Evolutionary conservation across 2,113 vertebrate genomes (phyloP).

Genomic region (Sinocyclocheilus grahami): DNA sequence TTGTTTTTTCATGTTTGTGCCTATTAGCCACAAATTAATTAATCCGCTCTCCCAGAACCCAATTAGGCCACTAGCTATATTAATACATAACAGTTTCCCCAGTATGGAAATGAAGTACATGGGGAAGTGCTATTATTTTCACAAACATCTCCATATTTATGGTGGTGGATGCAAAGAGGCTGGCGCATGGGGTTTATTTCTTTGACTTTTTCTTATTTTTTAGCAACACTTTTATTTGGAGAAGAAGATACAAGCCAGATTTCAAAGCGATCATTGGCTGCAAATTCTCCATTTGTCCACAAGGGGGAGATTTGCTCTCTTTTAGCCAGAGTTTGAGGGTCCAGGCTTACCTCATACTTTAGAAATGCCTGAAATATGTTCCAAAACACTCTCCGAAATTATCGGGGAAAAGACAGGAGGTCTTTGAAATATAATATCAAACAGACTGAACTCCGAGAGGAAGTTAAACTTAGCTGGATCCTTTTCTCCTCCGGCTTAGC

Average conservation of each 20-base stretch:
- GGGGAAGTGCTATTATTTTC: conserved; percentile 74
- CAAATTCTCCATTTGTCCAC: conserved; percentile 61
- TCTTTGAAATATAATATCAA: conserved; percentile 51
- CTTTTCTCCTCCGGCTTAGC: not conserved
- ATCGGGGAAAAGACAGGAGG: conserved; percentile 30
- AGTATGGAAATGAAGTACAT: conserved; percentile 74
- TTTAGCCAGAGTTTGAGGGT: not conserved
- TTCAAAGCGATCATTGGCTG: no score
- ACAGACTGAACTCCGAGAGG: conserved; percentile 37
- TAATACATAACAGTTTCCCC: conserved; percentile 73
- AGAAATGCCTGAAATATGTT: conserved; percentile 43
- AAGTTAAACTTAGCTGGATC: conserved; percentile 35
- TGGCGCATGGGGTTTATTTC: conserved; percentile 55
- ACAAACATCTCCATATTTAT: conserved; percentile 76
- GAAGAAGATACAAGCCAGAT: no score
- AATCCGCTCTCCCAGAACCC: conserved; percentile 75
- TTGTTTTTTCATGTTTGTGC: conserved; percentile 83
- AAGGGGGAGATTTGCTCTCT: conserved; percentile 69
- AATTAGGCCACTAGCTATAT: conserved; percentile 80
- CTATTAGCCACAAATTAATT: conserved; percentile 85
- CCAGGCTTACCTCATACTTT: conserved; percentile 23
- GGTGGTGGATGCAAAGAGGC: conserved; percentile 56
- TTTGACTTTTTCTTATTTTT: not conserved
- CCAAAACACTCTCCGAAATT: conserved; percentile 34
- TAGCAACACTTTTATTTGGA: not conserved